Conservation (phyloP, 2,113 vertebrate genomes). For the Podiceps cristatus region DNA sequence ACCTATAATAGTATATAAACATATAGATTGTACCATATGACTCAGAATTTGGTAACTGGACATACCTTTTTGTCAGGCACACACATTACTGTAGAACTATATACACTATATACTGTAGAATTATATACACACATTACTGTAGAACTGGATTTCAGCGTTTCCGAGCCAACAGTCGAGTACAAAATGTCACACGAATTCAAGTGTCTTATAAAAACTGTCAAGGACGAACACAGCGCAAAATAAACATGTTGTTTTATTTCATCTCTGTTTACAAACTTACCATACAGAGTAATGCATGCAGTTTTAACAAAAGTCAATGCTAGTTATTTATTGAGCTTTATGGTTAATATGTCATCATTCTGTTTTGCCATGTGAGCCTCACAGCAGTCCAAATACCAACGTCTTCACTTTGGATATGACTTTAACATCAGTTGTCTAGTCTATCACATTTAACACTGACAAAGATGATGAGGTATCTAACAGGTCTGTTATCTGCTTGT, state of each 20-base stretch:
- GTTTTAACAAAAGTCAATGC: conserved; percentile 6
- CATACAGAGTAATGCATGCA: conserved; percentile 69
- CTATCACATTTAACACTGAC: conserved; percentile 4
- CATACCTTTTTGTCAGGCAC: accelerated
- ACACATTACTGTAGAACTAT: neutral
- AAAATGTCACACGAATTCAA: neutral
- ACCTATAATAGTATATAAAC: neutral
- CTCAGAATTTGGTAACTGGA: neutral
- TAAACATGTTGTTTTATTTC: conserved; percentile 73
- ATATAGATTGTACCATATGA: accelerated
- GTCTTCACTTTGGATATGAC: neutral
- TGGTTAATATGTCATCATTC: neutral
- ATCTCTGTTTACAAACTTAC: conserved; percentile 51
- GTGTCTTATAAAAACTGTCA: neutral
- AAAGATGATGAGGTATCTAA: conserved; percentile 29
- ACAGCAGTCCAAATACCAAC: neutral
- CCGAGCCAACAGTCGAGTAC: accelerated
- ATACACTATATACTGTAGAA: too few relatives aligned
- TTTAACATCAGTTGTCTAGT: neutral
- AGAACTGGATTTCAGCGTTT: neutral
- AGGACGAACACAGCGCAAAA: conserved; percentile 22
- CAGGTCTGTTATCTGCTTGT: neutral
- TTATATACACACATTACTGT: too few relatives aligned
- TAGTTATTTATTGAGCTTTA: neutral
- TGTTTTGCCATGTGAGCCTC: neutral